Evolutionary conservation across 2,113 vertebrate species (phyloP).

Genomic region (Corythornis vintsioides): DNA sequence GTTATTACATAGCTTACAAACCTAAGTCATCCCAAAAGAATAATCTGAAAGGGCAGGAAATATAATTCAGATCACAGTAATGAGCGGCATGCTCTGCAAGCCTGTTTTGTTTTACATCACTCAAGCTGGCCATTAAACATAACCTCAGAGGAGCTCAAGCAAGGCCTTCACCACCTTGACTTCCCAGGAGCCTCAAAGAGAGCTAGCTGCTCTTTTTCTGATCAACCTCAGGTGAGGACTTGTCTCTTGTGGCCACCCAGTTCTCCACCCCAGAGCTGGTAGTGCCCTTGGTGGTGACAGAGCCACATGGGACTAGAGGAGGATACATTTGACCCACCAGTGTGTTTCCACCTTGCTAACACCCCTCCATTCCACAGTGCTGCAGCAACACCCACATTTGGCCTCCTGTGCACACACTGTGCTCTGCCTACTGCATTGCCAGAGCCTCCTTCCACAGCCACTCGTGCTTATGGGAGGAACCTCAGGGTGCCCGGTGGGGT

Average conservation of each 20-base stretch:
- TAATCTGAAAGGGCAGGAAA: neutral
- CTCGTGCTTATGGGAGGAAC: fast-evolving
- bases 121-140: neutral
- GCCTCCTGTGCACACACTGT: neutral
- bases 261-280: neutral
- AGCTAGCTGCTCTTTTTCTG: neutral
- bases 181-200: neutral
- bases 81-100: neutral
- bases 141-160: neutral
- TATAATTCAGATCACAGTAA: neutral
- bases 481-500: fast-evolving
- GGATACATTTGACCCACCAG: neutral
- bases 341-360: neutral
- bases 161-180: neutral
- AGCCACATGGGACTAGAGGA: neutral
- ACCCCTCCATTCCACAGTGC: neutral
- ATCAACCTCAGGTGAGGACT: neutral
- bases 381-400: fast-evolving
- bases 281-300: neutral
- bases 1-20: neutral
- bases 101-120: neutral
- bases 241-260: neutral
- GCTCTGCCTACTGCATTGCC: fast-evolving
- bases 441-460: fast-evolving
- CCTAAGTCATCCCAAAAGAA: neutral